Evolutionary conservation across 2,888 invertebrate species (phyloP).

Genomic region (Dolomedes plantarius): DNA sequence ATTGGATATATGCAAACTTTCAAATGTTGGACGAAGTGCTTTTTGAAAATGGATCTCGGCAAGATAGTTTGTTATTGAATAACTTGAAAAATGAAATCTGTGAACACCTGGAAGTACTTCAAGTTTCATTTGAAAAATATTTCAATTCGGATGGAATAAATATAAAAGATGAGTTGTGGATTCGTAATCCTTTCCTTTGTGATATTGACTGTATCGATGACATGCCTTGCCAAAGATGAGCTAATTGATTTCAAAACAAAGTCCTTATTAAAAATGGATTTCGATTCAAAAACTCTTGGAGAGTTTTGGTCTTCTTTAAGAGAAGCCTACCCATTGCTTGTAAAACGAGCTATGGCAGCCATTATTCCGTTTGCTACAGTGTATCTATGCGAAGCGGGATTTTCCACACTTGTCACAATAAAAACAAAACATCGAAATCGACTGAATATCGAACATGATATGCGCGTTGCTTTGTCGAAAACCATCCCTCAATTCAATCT

Average conservation of each 20-base stretch:
- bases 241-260: slow-evolving; percentile 51
- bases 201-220: too few relatives aligned
- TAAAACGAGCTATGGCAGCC: slow-evolving; percentile 18
- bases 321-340: slow-evolving; percentile 14
- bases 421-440: slow-evolving; percentile 45
- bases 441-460: slow-evolving; percentile 50
- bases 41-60: too few relatives aligned
- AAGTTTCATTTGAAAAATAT: too few relatives aligned
- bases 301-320: slow-evolving; percentile 15
- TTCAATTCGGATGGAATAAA: too few relatives aligned
- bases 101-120: too few relatives aligned
- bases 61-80: too few relatives aligned
- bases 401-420: slow-evolving; percentile 44
- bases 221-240: slow-evolving; percentile 51
- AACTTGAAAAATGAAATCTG: too few relatives aligned
- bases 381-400: slow-evolving; percentile 29
- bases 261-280: slow-evolving; percentile 42
- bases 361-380: slow-evolving; percentile 25
- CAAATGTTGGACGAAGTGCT: too few relatives aligned
- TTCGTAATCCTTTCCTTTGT: too few relatives aligned
- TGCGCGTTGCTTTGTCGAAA: slow-evolving; percentile 48
- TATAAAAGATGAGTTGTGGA: too few relatives aligned
- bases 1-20: too few relatives aligned
- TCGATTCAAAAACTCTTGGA: slow-evolving; percentile 37
- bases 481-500: slow-evolving; percentile 49